Evolutionary conservation across 1,140 invertebrate genomes (phyloP), one percentile per base, ranked within the genome.

Genomic region (Megathymus violae): DNA sequence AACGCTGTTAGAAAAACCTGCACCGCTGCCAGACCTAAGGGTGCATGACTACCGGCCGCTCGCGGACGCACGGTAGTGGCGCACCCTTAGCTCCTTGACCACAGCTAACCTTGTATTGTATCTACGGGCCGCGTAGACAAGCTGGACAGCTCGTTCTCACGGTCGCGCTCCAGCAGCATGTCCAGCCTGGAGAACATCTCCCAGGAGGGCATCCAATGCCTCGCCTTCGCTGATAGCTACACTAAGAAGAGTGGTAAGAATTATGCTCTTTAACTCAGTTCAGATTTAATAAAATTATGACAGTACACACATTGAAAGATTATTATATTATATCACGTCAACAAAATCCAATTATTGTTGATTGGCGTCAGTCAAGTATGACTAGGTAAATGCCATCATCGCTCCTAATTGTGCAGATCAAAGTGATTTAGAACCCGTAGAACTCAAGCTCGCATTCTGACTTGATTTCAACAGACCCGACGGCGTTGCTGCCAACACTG

Each of bases 161-260:
- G 97, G 87, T 99, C 98, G 74, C 94, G 98, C 79, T 98, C 97
- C 89, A 98, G 97, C 85, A 98, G 97, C 92, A 98, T 98, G 95
- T 98, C 97, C 69, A 99, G 97, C 91, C 93, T 99, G 83, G 98
- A 99, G 92, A 98, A 98, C 93, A 98, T 98, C 91, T 96, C 95
- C 74, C 96, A 96, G 74, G 98, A 99, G 94, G 96, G 97, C 84
- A 96, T 99, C 82, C 97, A 98, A 92, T 98, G 97, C 93, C 94
- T 99, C 89, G 95, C 95, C 72, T 99, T 99, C 92, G 97, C 97
- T 78, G 98, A 99, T 92, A 98, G 97, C 73, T 99, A 97, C 91
- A 96, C 96, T 52, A 97, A 96, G 90, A 98, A 98, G 93, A 96
- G 95, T 92, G 97, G 98, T 98, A 91, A 87, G 80, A 44, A n/a